Evolutionary conservation across 2,797 vertebrate species (phyloP).

Genomic region (Syngnathus acus): DNA sequence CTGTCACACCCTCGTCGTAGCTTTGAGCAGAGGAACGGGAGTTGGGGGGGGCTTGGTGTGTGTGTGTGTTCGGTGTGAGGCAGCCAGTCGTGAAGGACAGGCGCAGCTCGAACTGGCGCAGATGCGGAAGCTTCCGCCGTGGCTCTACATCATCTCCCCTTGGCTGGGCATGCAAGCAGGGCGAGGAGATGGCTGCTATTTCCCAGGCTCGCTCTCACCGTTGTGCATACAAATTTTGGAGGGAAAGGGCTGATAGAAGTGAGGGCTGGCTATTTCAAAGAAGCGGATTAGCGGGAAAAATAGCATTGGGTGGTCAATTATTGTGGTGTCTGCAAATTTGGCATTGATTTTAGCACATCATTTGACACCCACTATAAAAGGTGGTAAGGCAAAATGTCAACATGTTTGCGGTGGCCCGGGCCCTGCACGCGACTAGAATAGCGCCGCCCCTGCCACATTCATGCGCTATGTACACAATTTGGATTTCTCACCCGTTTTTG

Average conservation of each 20-base stretch:
- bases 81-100: constrained; percentile 89
- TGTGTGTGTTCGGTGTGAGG: constrained; percentile 67
- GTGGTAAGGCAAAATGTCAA: too few species aligned
- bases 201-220: constrained; percentile 49
- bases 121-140: constrained; percentile 75
- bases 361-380: too few species aligned
- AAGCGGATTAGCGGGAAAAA: not conserved
- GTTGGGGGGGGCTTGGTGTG: constrained; percentile 31
- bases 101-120: constrained; percentile 75
- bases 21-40: constrained; percentile 49
- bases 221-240: constrained; percentile 37
- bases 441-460: too few species aligned
- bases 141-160: constrained; percentile 92
- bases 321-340: not conserved
- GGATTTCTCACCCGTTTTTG: constrained; percentile 2
- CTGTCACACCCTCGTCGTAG: constrained; percentile 67
- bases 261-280: not conserved
- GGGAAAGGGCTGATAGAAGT: constrained; percentile 13
- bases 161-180: constrained; percentile 73
- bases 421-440: too few species aligned
- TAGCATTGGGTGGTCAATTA: not conserved
- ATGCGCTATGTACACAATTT: too few species aligned
- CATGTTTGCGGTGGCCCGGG: too few species aligned
- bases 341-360: too few species aligned
- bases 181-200: constrained; percentile 37